phyloP scores from a whole-genome alignment of 1,140 invertebrate species.

The Oedothorax gibbosus region DNA sequence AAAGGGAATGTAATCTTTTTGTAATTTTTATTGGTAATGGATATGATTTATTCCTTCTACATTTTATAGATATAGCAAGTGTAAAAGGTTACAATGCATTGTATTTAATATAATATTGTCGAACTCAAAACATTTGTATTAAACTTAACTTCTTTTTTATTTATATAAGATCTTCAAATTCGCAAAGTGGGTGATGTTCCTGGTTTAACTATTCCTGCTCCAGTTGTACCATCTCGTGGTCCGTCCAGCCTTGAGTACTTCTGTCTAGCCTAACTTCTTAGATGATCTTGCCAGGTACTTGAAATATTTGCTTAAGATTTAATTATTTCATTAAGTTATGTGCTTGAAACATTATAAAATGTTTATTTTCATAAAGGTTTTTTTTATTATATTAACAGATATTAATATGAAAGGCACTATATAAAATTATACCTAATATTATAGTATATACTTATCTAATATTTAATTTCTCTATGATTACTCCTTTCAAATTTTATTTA shows the following conservation, averaged over 20 bases:
- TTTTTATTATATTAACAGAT: too few species aligned
- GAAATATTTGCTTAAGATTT: background rate
- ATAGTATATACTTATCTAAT: too few species aligned
- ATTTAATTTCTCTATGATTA: too few species aligned
- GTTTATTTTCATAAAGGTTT: too few species aligned
- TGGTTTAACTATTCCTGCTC: constrained; percentile 56
- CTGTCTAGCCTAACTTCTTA: constrained; percentile 54
- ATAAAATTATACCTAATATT: too few species aligned
- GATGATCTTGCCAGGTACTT: constrained; percentile 59
- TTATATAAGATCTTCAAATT: constrained; percentile 53
- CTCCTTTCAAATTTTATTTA: too few species aligned
- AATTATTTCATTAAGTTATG: too few species aligned
- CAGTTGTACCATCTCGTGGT: constrained; percentile 59
- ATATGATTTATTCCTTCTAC: too few species aligned
- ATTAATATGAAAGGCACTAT: too few species aligned
- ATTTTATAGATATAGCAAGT: too few species aligned
- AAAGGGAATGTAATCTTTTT: background rate
- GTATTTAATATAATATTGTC: background rate
- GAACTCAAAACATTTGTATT: background rate
- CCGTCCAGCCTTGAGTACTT: constrained; percentile 61
- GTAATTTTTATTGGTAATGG: background rate
- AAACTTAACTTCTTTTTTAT: background rate
- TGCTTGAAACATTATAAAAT: too few species aligned
- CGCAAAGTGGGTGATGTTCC: constrained; percentile 59
- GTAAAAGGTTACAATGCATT: too few species aligned